Percentiles rank a stretch among this genome's conserved stretches.
These are phyloP conservation scores for Geophilus truncorum DNA, from an alignment of 2,888 invertebrate genomes.

Conservation along the genomic window DNA sequence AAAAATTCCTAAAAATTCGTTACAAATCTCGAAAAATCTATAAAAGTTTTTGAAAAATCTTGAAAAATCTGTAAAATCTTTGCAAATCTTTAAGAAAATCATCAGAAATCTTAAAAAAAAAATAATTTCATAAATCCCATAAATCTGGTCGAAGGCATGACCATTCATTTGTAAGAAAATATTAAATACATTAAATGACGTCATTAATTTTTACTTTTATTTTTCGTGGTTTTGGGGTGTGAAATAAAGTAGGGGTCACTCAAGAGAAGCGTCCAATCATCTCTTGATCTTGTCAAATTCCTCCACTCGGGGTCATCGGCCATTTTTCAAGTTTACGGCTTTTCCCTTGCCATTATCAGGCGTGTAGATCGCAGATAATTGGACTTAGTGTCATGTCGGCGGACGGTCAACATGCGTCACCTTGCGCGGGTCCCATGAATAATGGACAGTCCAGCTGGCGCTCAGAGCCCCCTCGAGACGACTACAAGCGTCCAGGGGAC, in stretches of 20 bases:
- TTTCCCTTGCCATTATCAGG: background rate
- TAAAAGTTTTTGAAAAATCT: too few species aligned
- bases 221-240: background rate
- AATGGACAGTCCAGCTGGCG: slow-evolving; percentile 28
- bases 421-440: slow-evolving; percentile 25
- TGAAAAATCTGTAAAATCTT: too few species aligned
- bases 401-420: slow-evolving; percentile 27
- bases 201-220: background rate
- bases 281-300: background rate
- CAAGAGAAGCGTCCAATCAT: background rate
- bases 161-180: too few species aligned
- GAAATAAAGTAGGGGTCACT: too few species aligned
- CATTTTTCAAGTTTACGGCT: slow-evolving; percentile 21
- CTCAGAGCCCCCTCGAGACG: background rate
- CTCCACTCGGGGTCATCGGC: background rate
- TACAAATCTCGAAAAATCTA: too few species aligned
- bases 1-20: too few species aligned
- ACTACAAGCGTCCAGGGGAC: slow-evolving; percentile 12
- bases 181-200: background rate
- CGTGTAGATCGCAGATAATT: slow-evolving; percentile 25
- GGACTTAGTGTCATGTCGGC: slow-evolving; percentile 24
- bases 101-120: too few species aligned
- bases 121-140: too few species aligned
- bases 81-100: too few species aligned
- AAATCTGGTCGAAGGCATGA: too few species aligned